Evolutionary conservation across 2,113 vertebrate species (phyloP).

Genomic region (Gallinago undulata): DNA sequence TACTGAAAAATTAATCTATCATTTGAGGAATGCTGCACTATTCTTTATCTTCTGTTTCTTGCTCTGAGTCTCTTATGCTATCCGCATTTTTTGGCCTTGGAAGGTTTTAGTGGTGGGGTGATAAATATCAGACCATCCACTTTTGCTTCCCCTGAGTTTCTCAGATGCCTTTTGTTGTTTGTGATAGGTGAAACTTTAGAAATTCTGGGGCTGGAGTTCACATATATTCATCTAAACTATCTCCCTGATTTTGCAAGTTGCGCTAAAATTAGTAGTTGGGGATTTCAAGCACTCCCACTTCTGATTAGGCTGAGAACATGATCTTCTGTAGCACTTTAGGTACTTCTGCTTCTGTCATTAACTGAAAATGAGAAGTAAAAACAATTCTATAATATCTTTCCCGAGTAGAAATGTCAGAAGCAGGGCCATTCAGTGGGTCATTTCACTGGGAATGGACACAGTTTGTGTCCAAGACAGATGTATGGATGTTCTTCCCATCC

Average conservation of each 20-base stretch:
- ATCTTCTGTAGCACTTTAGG: neutral
- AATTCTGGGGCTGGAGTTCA: neutral
- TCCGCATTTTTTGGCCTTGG: neutral
- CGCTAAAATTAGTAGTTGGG: conserved; percentile 19
- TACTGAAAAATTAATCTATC: conserved; percentile 45
- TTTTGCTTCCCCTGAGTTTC: neutral
- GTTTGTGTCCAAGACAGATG: neutral
- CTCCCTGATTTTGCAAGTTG: neutral
- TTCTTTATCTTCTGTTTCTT: neutral
- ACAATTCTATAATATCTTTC: neutral
- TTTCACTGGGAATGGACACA: neutral
- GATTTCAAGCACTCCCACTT: conserved; percentile 41
- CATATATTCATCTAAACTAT: neutral
- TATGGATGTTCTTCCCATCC: neutral
- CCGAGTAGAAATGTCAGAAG: neutral
- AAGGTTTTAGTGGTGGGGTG: neutral
- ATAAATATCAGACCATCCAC: neutral
- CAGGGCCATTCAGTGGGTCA: neutral
- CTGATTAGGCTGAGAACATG: conserved; percentile 4
- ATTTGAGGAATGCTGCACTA: neutral
- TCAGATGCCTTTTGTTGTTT: neutral
- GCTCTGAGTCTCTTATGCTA: neutral
- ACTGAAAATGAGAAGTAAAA: neutral
- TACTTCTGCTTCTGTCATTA: conserved; percentile 33
- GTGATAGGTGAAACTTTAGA: neutral